Percentiles rank a stretch among this genome's conserved stretches.
Conservation (phyloP, 2,113 vertebrate species). For the Heliornis fulica region DNA sequence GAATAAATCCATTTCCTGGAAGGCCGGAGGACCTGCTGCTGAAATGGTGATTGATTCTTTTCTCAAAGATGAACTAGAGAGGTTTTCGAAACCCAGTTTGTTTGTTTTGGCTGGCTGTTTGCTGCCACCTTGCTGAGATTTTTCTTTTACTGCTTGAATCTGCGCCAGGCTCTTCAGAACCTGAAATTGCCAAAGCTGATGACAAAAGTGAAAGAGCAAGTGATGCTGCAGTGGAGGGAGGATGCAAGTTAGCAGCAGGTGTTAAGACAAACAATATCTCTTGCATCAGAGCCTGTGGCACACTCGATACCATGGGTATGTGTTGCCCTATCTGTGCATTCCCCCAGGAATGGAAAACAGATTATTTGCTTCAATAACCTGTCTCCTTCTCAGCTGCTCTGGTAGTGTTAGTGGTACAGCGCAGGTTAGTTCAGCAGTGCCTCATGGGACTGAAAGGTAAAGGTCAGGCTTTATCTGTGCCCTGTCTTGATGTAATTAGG, state of each 20-base stretch:
- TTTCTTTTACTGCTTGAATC: not conserved
- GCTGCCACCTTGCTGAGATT: slow-evolving; percentile 60
- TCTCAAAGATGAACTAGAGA: not conserved
- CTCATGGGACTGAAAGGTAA: not conserved
- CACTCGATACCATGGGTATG: not conserved
- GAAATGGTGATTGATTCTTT: not conserved
- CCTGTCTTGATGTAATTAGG: not conserved
- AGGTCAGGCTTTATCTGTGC: not conserved
- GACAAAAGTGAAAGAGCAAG: not conserved
- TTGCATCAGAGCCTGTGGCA: accelerated
- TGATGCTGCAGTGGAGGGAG: not conserved
- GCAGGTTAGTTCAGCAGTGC: not conserved
- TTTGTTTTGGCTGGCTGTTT: slow-evolving; percentile 33
- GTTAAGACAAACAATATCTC: not conserved
- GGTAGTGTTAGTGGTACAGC: not conserved
- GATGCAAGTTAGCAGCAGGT: not conserved
- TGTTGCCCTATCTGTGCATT: not conserved
- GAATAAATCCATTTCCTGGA: not conserved
- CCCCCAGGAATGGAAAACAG: not conserved
- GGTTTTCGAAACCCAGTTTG: not conserved
- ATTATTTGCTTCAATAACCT: not conserved
- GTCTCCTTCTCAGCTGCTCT: not conserved
- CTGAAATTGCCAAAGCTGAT: not conserved
- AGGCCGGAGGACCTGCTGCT: not conserved
- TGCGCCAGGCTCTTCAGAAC: not conserved